Base-by-base conservation (phyloP, 2,113 vertebrate species). In the Alethe diademata region DNA sequence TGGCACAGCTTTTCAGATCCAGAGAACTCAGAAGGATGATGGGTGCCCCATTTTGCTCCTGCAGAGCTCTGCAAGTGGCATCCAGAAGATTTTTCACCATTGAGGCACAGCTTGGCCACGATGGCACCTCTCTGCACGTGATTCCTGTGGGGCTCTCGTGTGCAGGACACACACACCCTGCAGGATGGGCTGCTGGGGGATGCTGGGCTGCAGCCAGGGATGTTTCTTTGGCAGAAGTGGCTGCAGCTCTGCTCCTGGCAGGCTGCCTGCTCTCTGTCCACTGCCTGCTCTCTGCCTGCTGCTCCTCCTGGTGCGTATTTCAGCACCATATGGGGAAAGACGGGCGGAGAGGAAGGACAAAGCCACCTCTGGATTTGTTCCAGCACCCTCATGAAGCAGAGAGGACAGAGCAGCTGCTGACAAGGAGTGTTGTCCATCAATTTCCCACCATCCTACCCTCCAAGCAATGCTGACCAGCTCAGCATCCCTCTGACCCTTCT, bases 121-220 rank as follows among this genome's bases (percentile, higher is more conserved):
- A 24, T 2, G 9, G 64, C 31, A 24, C 6, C 61, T 19, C 57
- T 36, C n/a, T 8, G 2, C 1, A 23, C 0, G 0, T 0, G 20
- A 33, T 28, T 61, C 42, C 45, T 42, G 36, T 0, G 0, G 45
- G 80, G 4, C 58, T 10, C 56, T 50, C 2, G 0, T 6, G 40
- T 8, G 35, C 28, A 24, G 36, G 58, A 48, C 35, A 15, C 43
- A 35, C 9, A 24, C 14, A 16, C 38, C 40, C 19, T 0, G 23
- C 4, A 26, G 81, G 62, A 64, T 0, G 16, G 45, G 50, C 56
- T 38, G 54, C 9, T 6, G 33, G 35, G 40, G 58, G 35, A 17
- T 56, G 33, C 79, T 40, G 35, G 53, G 62, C 56, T 31, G 67
- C 64, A 72, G 73, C 40, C 89, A 50, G 83, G 29, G 65, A 14